Percentiles rank a stretch among this genome's conserved stretches.
Evolutionary conservation across 2,888 invertebrate genomes (phyloP).

Genomic region (Isotomurus palustris): DNA sequence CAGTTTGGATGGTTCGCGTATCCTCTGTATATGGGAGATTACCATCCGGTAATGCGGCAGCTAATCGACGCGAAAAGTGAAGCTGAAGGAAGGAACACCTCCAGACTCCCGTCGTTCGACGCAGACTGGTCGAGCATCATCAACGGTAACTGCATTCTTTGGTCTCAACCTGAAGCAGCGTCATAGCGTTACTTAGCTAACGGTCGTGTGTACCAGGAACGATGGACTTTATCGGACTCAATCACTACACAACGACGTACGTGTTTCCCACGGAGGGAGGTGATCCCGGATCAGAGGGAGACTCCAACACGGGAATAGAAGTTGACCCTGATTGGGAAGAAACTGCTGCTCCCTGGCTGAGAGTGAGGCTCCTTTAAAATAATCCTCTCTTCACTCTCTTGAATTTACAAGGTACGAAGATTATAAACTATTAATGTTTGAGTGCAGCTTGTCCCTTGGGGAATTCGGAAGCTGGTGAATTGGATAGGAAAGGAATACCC

Average conservation of each 20-base stretch:
- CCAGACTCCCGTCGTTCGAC: conserved; percentile 32
- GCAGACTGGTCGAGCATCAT: conserved; percentile 25
- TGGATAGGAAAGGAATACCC: conserved; percentile 37
- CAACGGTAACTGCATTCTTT: too few species aligned
- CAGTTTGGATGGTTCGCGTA: conserved; percentile 32
- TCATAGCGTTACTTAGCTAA: too few species aligned
- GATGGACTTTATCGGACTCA: background rate
- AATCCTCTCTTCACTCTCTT: too few species aligned
- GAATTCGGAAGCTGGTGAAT: conserved; percentile 30
- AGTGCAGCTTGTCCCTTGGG: too few species aligned
- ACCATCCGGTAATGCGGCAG: conserved; percentile 36
- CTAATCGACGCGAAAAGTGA: conserved; percentile 29
- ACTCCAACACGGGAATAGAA: conserved; percentile 1
- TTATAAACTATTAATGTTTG: too few species aligned
- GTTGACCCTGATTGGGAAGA: conserved; percentile 26
- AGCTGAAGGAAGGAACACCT: conserved; percentile 29
- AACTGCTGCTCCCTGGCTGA: conserved; percentile 21
- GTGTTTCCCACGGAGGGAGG: conserved; percentile 1
- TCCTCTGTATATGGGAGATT: conserved; percentile 33
- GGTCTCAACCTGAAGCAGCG: too few species aligned
- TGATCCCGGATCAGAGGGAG: conserved; percentile 14
- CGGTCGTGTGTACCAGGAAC: too few species aligned
- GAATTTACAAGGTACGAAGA: too few species aligned
- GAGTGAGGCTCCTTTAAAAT: too few species aligned
- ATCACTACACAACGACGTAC: conserved; percentile 11